phyloP scores from a whole-genome alignment of 2,888 invertebrate species.

The Syrphus vitripennis region DNA sequence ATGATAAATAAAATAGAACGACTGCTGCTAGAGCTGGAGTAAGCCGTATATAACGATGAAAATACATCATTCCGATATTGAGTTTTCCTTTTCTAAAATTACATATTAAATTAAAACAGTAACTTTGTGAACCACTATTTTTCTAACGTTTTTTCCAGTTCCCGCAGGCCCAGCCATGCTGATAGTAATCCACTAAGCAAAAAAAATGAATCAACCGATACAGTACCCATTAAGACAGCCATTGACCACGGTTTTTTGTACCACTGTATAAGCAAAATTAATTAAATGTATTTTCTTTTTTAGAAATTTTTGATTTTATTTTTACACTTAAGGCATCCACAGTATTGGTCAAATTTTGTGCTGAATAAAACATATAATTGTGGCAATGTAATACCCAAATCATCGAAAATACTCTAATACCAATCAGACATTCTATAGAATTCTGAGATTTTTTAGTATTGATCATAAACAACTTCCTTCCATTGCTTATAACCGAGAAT shows the following conservation, averaged over 20 bases:
- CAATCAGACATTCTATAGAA: conserved; percentile 27
- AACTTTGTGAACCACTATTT: too few species aligned
- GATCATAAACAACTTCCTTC: conserved; percentile 40
- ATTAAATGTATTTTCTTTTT: not conserved
- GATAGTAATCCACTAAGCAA: conserved; percentile 83
- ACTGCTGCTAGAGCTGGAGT: conserved; percentile 81
- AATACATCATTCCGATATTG: conserved; percentile 67
- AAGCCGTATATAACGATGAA: conserved; percentile 77
- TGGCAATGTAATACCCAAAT: conserved; percentile 47
- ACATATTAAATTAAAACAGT: not conserved
- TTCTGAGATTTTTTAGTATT: conserved; percentile 18
- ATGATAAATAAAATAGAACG: conserved; percentile 79
- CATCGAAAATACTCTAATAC: conserved; percentile 51
- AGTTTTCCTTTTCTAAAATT: conserved; percentile 52
- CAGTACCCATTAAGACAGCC: conserved; percentile 77
- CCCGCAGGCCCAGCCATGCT: conserved; percentile 73
- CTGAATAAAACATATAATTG: conserved; percentile 7
- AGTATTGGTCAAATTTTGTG: not conserved
- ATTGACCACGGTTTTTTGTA: conserved; percentile 43
- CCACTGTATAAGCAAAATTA: conserved; percentile 55
- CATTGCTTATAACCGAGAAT: conserved; percentile 42
- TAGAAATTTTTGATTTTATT: not conserved
- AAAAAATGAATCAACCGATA: conserved; percentile 84
- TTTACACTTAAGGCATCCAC: not conserved
- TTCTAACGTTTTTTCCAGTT: conserved; percentile 64